phyloP scores from a whole-genome alignment of 1,140 invertebrate species.

The Triops cancriformis region DNA sequence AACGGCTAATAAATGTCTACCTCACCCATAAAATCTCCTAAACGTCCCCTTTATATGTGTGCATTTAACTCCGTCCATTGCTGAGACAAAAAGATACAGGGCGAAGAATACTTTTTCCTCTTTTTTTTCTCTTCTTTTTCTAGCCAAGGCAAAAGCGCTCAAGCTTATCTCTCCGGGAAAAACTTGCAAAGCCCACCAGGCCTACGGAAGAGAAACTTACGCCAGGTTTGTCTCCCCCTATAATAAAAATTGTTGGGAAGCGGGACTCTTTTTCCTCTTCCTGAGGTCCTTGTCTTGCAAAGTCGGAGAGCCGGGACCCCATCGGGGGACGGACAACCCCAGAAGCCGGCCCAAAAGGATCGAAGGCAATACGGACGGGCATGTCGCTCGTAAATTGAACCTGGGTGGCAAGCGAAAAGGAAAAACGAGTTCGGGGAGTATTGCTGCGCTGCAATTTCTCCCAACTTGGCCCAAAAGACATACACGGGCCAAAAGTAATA shows the following conservation, averaged over 20 bases:
- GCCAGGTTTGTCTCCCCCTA: not conserved
- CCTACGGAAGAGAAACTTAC: too few species aligned
- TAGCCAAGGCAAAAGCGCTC: too few species aligned
- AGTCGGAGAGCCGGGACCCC: not conserved
- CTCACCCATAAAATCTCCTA: too few species aligned
- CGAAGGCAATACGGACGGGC: slow-evolving; percentile 11
- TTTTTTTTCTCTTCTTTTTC: too few species aligned
- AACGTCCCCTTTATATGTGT: too few species aligned
- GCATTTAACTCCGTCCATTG: too few species aligned
- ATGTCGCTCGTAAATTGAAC: slow-evolving; percentile 13
- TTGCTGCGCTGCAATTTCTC: not conserved
- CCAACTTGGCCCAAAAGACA: not conserved
- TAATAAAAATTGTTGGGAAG: not conserved
- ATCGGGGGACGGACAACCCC: not conserved
- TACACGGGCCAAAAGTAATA: too few species aligned
- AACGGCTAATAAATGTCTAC: too few species aligned
- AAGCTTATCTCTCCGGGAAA: too few species aligned
- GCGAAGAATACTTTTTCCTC: too few species aligned
- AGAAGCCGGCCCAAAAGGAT: not conserved
- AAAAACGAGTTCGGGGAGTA: not conserved
- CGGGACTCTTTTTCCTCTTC: not conserved
- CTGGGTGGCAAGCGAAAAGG: not conserved
- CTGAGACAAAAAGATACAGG: too few species aligned
- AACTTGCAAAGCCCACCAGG: too few species aligned
- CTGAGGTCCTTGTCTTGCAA: not conserved